phyloP scores from a whole-genome alignment of 2,113 vertebrate species.

The Isurus oxyrinchus region DNA sequence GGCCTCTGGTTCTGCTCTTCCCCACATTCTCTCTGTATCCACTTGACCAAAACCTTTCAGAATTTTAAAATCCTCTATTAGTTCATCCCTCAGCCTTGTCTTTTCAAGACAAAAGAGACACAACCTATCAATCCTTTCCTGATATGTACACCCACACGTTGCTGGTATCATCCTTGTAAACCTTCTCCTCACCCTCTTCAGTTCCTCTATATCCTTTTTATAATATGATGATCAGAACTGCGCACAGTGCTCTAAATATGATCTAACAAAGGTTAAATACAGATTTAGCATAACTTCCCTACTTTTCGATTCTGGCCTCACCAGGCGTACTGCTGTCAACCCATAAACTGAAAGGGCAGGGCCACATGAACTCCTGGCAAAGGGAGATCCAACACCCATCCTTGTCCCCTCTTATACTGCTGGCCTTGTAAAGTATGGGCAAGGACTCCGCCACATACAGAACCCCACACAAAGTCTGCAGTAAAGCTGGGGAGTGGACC shows the following conservation, averaged over 20 bases:
- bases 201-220: background rate
- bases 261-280: background rate
- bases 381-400: background rate
- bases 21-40: background rate
- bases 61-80: background rate
- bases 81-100: background rate
- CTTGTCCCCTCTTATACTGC: no score
- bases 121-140: background rate
- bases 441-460: background rate
- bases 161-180: background rate
- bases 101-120: background rate
- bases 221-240: background rate
- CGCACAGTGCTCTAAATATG: background rate
- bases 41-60: background rate
- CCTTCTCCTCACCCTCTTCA: background rate
- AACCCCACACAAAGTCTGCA: background rate
- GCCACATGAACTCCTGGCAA: background rate
- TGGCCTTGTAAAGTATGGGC: background rate
- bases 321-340: background rate
- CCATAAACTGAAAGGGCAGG: background rate
- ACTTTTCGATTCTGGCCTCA: background rate
- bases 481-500: background rate
- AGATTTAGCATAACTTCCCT: background rate
- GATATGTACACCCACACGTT: background rate
- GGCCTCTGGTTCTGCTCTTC: background rate